Base-by-base conservation (phyloP, 2,797 vertebrate species). In the Hafferia zeledoni region DNA sequence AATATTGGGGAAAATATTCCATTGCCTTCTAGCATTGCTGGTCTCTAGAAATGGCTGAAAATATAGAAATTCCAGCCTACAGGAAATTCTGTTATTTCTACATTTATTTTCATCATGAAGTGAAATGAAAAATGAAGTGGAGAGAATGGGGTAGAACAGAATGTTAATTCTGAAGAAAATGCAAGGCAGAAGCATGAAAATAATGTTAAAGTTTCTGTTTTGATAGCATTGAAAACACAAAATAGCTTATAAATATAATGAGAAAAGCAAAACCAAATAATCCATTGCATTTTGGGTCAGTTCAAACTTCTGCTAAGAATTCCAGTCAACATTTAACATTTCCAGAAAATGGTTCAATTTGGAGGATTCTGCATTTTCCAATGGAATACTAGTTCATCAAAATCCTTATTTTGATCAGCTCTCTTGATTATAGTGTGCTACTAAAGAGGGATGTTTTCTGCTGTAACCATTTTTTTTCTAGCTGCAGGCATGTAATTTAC, bases 401-500 rank as follows among this genome's bases (percentile, higher is more conserved):
- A 93, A 91, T 90, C 77, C 69, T 88, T 93, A 90, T 92, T 96
- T 64, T 94, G 39, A 94, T 95, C 92, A 89, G 92, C 77, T 93
- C 80, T 90, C 90, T 95, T 90, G 90, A 95, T 94, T 95, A 95
- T 82, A 92, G 75, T 43, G 3, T 11, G 70, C 83, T 79, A 95
- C 94, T 95, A 95, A 95, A 95, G 75, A 95, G 94, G 93, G 78
- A 95, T 95, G 86, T 87, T 97, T 97, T 92, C 83, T 23, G 47
- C 90, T 82, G 86, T 82, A 95, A 77, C 95, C 83, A 94, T 96
- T 95, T 95, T 96, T 96, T 96, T 95, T 47, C 93, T 95, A 95
- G 95, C 95, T 97, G 80, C 95, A 94, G 95, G 96, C 96, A 92
- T 94, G 92, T 92, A 97, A 97, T 95, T 97, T 97, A 92, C 95